A percentile compares a stretch with the other conserved stretches of the same genome.
Conservation (phyloP, 2,113 vertebrate species). For the Xenus cinereus region DNA sequence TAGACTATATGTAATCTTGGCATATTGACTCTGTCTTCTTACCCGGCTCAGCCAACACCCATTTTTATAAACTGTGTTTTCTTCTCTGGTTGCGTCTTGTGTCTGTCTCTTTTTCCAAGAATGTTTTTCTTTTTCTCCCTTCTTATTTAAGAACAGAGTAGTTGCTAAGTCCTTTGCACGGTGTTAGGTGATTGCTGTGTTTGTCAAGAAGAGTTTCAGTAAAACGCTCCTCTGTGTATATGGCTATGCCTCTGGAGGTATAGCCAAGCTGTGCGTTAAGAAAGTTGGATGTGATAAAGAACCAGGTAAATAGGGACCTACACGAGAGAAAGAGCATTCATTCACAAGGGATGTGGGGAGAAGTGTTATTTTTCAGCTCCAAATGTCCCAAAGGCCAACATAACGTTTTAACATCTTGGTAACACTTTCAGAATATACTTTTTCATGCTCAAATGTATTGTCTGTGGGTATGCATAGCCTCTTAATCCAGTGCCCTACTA, state of each 20-base stretch:
- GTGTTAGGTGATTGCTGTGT: not conserved
- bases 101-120: not conserved
- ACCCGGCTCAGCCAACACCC: not conserved
- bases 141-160: not conserved
- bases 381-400: not conserved
- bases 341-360: not conserved
- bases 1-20: not conserved
- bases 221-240: not conserved
- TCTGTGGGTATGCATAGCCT: not conserved
- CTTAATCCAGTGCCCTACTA: not conserved
- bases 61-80: not conserved
- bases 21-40: not conserved
- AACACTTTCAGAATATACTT: not conserved
- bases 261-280: not conserved
- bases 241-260: not conserved
- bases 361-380: not conserved
- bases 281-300: not conserved
- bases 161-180: not conserved
- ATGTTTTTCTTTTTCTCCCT: not conserved
- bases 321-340: not conserved
- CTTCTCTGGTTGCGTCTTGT: not conserved
- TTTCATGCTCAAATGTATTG: not conserved
- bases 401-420: not conserved
- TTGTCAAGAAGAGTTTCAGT: not conserved
- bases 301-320: not conserved